A percentile compares a stretch with the other conserved stretches of the same genome.
phyloP scores from a whole-genome alignment of 2,888 invertebrate genomes.

The Apodemia hepburni region DNA sequence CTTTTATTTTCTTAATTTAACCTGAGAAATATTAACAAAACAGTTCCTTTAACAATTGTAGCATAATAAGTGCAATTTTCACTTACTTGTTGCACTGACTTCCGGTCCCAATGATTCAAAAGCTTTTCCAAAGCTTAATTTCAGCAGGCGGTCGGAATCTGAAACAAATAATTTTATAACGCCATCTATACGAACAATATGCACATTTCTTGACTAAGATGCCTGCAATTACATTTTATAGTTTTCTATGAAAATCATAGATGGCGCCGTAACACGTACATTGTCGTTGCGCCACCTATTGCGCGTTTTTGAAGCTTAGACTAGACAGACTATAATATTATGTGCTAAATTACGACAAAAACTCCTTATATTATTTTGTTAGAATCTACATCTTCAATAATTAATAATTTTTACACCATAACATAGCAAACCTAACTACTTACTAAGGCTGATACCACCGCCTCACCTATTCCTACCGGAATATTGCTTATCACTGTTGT shows the following conservation, averaged over 20 bases:
- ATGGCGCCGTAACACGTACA: constrained; percentile 33
- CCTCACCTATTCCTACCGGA: too few species aligned
- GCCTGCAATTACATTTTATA: neutral
- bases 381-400: too few species aligned
- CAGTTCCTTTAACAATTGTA: neutral
- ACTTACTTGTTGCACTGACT: constrained; percentile 89
- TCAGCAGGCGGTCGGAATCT: constrained; percentile 73
- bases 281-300: neutral
- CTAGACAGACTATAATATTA: too few species aligned
- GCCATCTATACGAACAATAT: constrained; percentile 41
- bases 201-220: neutral
- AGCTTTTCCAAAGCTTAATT: constrained; percentile 74
- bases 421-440: too few species aligned
- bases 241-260: constrained; percentile 26
- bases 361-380: too few species aligned
- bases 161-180: constrained; percentile 39
- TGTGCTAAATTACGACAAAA: too few species aligned
- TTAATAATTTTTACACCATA: too few species aligned
- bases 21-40: neutral
- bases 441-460: too few species aligned
- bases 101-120: constrained; percentile 84
- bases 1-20: neutral
- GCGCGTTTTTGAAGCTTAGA: neutral
- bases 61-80: constrained; percentile 9
- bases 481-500: too few species aligned